These are phyloP conservation scores for Drosophila fulvimacula DNA, from an alignment of 2,888 invertebrate genomes.

Conservation along the genomic window DNA sequence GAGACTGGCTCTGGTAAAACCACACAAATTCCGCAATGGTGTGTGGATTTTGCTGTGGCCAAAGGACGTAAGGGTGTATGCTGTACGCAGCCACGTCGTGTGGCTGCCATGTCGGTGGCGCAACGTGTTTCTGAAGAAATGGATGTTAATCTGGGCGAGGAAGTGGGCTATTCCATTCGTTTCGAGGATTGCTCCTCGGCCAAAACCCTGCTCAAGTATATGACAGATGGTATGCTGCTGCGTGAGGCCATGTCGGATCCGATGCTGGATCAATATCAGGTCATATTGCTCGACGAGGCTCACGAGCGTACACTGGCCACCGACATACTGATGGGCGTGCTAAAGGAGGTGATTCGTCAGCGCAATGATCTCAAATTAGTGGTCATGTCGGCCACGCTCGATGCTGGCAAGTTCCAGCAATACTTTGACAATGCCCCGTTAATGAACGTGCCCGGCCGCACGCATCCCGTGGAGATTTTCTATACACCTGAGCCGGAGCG, in stretches of 20 bases:
- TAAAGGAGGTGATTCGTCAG: conserved; percentile 96
- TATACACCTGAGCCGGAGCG: conserved; percentile 99
- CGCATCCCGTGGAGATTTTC: conserved; percentile 98
- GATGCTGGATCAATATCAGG: conserved; percentile 97
- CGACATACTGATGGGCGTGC: conserved; percentile 99
- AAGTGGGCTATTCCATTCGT: conserved; percentile 98
- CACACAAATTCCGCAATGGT: conserved; percentile 99
- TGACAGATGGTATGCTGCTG: conserved; percentile 99
- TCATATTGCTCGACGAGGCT: conserved; percentile 95
- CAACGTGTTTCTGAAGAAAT: conserved; percentile 99
- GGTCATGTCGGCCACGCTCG: conserved; percentile 99
- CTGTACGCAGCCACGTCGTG: conserved; percentile 98
- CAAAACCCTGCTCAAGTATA: conserved; percentile 97
- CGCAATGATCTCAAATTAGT: conserved; percentile 97
- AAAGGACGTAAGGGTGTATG: conserved; percentile 92
- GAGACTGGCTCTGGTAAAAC: conserved; percentile 99
- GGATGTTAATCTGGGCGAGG: conserved; percentile 96
- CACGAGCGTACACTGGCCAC: conserved; percentile 99
- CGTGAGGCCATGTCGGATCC: conserved; percentile 99
- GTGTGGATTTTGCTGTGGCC: conserved; percentile 90
- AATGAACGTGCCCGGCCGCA: conserved; percentile 98
- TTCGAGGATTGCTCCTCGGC: conserved; percentile 99
- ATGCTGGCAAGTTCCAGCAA: conserved; percentile 99
- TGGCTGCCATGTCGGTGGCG: conserved; percentile 99
- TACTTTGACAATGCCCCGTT: conserved; percentile 99